phyloP scores from a whole-genome alignment of 2,797 vertebrate species.

The Crocidura indochinensis region DNA sequence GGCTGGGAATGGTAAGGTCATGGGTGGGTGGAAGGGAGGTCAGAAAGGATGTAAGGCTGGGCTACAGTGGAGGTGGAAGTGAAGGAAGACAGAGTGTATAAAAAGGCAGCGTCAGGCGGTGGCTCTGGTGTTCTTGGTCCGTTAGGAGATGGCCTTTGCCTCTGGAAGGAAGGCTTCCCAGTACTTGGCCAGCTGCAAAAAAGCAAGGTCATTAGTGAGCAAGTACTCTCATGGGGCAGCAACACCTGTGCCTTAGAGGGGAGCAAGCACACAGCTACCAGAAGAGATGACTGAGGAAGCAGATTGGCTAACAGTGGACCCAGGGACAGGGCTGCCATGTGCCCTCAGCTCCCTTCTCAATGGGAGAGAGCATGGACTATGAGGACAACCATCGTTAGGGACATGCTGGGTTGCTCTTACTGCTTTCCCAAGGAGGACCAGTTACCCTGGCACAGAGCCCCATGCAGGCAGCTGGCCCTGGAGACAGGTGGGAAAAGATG shows the following conservation, averaged over 20 bases:
- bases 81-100: constrained; percentile 93
- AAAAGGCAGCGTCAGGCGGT: constrained; percentile 91
- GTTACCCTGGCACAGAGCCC: too few species aligned
- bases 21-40: constrained; percentile 71
- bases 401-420: too few species aligned
- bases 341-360: neutral
- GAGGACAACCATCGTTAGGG: neutral
- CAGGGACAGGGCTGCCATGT: neutral
- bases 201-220: constrained; percentile 70
- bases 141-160: constrained; percentile 98
- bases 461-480: too few species aligned
- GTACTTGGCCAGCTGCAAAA: constrained; percentile 96
- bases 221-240: neutral
- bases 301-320: too few species aligned
- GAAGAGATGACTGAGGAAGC: too few species aligned
- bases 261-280: too few species aligned
- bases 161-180: constrained; percentile 99
- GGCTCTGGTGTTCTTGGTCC: constrained; percentile 81
- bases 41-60: constrained; percentile 75
- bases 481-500: too few species aligned
- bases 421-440: too few species aligned
- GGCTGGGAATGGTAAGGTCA: constrained; percentile 81
- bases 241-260: neutral
- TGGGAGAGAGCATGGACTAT: neutral
- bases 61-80: constrained; percentile 93